Conservation (phyloP, 2,888 invertebrate genomes). For the Stenurella melanura region DNA sequence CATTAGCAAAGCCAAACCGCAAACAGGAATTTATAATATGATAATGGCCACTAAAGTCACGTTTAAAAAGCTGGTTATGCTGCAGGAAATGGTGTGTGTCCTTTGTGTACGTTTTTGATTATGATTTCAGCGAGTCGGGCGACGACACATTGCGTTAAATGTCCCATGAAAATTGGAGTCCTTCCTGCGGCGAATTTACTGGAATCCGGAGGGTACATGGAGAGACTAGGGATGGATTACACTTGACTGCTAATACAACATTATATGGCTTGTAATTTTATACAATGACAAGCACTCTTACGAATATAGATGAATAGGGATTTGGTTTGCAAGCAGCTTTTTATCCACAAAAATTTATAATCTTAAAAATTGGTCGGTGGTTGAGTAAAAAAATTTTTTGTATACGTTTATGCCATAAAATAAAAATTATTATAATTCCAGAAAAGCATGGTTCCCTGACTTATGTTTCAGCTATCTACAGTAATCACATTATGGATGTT, state of each 20-base stretch:
- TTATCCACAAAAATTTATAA: too few species aligned
- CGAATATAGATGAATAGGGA: neutral
- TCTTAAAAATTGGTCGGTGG: too few species aligned
- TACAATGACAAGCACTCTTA: neutral
- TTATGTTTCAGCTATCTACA: too few species aligned
- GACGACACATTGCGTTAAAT: slow-evolving; percentile 1
- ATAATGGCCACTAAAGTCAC: neutral
- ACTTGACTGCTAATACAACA: neutral
- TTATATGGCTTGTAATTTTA: neutral
- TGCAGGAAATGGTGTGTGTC: slow-evolving; percentile 1
- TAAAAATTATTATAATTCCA: too few species aligned
- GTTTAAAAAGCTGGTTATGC: neutral
- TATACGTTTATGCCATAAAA: too few species aligned
- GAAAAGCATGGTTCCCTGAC: too few species aligned
- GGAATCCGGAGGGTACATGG: neutral
- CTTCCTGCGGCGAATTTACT: slow-evolving; percentile 1
- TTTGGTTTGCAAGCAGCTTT: too few species aligned
- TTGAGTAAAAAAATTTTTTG: too few species aligned
- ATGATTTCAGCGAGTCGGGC: neutral
- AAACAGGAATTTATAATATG: neutral
- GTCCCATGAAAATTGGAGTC: neutral
- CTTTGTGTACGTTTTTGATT: slow-evolving; percentile 5
- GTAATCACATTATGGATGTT: too few species aligned
- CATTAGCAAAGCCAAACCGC: neutral
- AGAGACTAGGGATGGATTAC: neutral